Percentiles rank a stretch among this genome's conserved stretches.
These are phyloP conservation scores for Molossus molossus DNA, from an alignment of 2,797 vertebrate genomes.

Conservation along the genomic window DNA sequence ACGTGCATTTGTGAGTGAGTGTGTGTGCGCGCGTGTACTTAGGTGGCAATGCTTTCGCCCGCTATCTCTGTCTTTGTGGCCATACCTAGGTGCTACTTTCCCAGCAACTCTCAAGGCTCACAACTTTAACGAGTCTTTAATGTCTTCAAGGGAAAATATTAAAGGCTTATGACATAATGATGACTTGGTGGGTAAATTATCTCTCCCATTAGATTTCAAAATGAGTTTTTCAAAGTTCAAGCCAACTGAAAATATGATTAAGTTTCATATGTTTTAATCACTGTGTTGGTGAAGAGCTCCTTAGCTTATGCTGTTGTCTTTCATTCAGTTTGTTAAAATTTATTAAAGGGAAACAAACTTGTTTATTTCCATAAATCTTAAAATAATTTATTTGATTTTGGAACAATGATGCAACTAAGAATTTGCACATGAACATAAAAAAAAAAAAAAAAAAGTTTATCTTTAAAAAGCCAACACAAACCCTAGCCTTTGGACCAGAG, in stretches of 20 bases:
- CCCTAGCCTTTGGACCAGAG: too few species aligned
- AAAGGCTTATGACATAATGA: neutral
- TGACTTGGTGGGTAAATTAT: neutral
- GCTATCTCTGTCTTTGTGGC: neutral
- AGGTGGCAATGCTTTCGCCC: neutral
- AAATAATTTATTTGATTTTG: neutral
- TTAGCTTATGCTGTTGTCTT: neutral
- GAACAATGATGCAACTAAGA: neutral
- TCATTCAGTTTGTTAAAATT: neutral
- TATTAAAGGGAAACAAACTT: neutral
- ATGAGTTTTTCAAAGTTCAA: neutral
- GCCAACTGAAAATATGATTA: neutral
- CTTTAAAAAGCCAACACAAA: neutral
- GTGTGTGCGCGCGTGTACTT: neutral
- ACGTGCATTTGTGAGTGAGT: neutral
- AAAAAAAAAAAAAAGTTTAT: constrained; percentile 36
- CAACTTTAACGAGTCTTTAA: neutral
- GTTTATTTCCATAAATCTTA: neutral
- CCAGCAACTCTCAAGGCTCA: neutral
- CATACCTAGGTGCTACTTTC: neutral
- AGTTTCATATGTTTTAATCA: neutral
- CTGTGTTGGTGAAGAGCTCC: neutral
- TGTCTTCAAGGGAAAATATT: neutral
- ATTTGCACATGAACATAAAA: neutral
- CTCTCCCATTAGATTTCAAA: neutral